phyloP scores from a whole-genome alignment of 2,888 invertebrate species.

The Tenthredo distinguenda region DNA sequence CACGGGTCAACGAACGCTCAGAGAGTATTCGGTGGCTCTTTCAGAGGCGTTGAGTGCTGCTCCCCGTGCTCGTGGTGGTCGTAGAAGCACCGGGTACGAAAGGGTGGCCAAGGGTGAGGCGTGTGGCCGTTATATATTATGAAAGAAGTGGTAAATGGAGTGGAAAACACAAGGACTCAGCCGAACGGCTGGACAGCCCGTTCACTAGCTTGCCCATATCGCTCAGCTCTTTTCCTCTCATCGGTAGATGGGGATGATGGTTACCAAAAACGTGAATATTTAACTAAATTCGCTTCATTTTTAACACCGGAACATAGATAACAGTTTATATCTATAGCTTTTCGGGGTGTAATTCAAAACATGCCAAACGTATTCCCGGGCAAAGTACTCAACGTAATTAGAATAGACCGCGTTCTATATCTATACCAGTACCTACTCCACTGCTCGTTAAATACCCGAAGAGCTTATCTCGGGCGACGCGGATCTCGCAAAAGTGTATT shows the following conservation, averaged over 20 bases:
- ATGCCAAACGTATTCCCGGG: slow-evolving; percentile 1
- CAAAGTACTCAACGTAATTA: slow-evolving; percentile 34
- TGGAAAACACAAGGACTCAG: slow-evolving; percentile 63
- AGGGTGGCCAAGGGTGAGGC: slow-evolving; percentile 24
- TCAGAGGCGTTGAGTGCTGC: slow-evolving; percentile 48
- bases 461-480: slow-evolving; percentile 36
- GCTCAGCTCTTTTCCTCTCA: neutral
- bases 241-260: neutral
- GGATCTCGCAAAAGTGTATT: slow-evolving; percentile 39
- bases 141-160: slow-evolving; percentile 69
- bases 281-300: neutral
- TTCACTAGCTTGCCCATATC: slow-evolving; percentile 18
- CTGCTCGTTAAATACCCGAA: slow-evolving; percentile 25
- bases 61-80: slow-evolving; percentile 16
- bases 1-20: slow-evolving; percentile 48
- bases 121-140: slow-evolving; percentile 58
- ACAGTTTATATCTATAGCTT: neutral
- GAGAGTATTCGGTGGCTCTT: slow-evolving; percentile 41
- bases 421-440: slow-evolving; percentile 3
- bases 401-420: slow-evolving; percentile 18
- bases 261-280: neutral
- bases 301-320: neutral
- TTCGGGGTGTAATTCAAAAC: neutral
- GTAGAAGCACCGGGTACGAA: slow-evolving; percentile 31
- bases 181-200: slow-evolving; percentile 16